Conservation (phyloP, 1,140 invertebrate genomes). For the Drosophila kohkoa region DNA sequence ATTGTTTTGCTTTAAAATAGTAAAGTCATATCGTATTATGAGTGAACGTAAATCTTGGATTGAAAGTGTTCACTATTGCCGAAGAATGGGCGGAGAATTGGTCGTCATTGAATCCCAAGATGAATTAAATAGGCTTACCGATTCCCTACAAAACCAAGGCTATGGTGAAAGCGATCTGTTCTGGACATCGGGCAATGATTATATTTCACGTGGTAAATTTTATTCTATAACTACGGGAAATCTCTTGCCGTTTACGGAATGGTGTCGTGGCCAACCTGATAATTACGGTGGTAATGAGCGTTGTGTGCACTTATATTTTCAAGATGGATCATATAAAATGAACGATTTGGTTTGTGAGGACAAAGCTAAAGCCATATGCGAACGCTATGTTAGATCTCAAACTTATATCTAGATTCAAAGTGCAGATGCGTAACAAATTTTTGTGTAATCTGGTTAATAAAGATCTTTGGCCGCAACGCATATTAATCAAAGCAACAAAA, state of each 20-base stretch:
- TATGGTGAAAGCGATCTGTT: neutral
- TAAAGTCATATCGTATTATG: neutral
- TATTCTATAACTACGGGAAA: neutral
- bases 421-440: slow-evolving; percentile 40
- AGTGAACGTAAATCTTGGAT: neutral
- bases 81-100: neutral
- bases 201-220: neutral
- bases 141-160: neutral
- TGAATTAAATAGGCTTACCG: neutral
- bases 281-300: neutral
- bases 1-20: neutral
- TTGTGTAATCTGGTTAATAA: slow-evolving; percentile 45
- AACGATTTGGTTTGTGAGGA: neutral
- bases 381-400: neutral
- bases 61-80: neutral
- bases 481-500: slow-evolving; percentile 52
- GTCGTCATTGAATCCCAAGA: neutral
- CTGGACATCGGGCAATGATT: neutral
- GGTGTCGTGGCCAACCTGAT: neutral
- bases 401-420: neutral
- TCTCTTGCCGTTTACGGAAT: neutral
- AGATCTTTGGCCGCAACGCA: slow-evolving; percentile 45
- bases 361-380: neutral
- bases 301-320: neutral
- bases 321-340: neutral